Evolutionary conservation across 2,113 vertebrate species (phyloP), one percentile per base, ranked within the genome.

Genomic region (Laterallus jamaicensis): DNA sequence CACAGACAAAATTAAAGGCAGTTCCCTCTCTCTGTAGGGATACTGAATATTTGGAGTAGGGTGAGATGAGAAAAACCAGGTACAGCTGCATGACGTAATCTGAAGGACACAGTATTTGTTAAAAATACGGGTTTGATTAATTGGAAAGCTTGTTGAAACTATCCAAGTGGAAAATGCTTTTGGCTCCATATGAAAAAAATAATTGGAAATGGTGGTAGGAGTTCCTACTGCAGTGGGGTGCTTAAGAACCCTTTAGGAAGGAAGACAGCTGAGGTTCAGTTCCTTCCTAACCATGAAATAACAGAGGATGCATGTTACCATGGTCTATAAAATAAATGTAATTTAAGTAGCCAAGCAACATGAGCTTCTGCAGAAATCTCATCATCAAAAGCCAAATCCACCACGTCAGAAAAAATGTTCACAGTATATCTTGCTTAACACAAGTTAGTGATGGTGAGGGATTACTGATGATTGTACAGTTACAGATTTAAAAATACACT

Each of bases 201-300:
- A 0, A 47, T 50, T 90, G 37, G 68, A 66, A 93, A 81, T 28
- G 32, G 32, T 88, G 64, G 28, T 56, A 88, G 56, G 76, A 94
- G 88, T 93, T 88, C 73, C 76, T 84, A 3, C 69, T 68, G 58
- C 67, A 86, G 49, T 9, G 1, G 21, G 12, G 39, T 76, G 24
- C 49, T 66, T 91, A 85, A 92, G 91, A 77, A 89, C 31, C 54
- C 69, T 79, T 76, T 85, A 94, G 96, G 93, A 92, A 91, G 95
- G 91, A 96, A 94, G 87, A 62, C 39, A 76, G 60, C 74, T 76
- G 88, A 92, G 40, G 86, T 84, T 92, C 56, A 81, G 94, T 96
- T 97, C 94, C 95, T 95, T 95, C 93, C 91, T 91, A 89, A 81
- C 73, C 10, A 11, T 88, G 88, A 82, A 96, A 81, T 70, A 95